Evolutionary conservation across 2,888 invertebrate genomes (phyloP), one percentile per base, ranked within the genome.

Genomic region (Mimumesa dahlbomi): DNA sequence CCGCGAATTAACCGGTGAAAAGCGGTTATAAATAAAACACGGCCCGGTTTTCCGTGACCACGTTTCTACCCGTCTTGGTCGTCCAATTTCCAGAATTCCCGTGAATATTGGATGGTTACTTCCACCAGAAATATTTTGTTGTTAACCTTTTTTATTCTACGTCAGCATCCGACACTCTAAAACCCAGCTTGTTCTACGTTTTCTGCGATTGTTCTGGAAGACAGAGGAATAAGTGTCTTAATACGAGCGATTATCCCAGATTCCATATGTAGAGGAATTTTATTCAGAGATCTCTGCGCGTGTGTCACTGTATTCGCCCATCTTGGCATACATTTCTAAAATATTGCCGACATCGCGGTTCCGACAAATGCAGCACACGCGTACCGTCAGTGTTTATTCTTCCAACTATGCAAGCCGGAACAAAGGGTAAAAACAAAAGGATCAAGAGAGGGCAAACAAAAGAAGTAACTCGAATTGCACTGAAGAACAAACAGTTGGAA

Each of bases 1-100:
- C 25, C 48, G 31, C 45, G 76, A 71, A 74, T 80, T 79, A 81
- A 74, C 81, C 52, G 69, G 42, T 80, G 80, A 77, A 82, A 75
- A 82, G 57, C 65, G 66, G 56, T 77, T 80, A 66, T 75, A 82
- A 81, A 82, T 82, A 82, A 80, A 80, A 72, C 34, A 53, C 40
- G 43, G 52, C n/a, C n/a, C 25, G 53, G 69, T 68, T 63, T n/a
- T 52, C 50, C 65, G 54, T 16, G 46, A 40, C 25, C 34, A 49
- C 22, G 63, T 38, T 6, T 34, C 53, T 43, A 21, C 58, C 49
- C 5, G 7, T n/a, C 6, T 22, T 49, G 53, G 56, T 67, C 43
- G 34, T 56, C 57, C 69, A 59, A 61, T 75, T 74, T 67, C 38
- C 29, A 64, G 53, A 58, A 63, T 62, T 52, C 38, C 40, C 64